Base-by-base conservation (phyloP, 2,888 invertebrate genomes). In the Trissonchulus sp. region DNA sequence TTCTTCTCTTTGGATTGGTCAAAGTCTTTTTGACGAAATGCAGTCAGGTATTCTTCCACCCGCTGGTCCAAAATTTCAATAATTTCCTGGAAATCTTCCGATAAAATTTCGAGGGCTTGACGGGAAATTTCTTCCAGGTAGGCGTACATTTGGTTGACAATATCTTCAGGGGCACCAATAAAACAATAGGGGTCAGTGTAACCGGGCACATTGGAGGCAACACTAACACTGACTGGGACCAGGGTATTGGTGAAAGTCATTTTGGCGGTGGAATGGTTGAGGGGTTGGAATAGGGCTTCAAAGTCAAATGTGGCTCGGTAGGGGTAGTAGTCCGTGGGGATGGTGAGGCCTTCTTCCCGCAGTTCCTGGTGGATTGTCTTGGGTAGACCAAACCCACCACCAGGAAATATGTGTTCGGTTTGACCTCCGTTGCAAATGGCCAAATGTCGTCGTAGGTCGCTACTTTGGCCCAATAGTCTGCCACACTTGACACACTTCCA, bases 121-220 rank as follows among this genome's bases (percentile, higher is more conserved):
- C 23, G 8, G 48, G 8, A 30, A 15, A 69, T 30, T 18, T 69
- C 33, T 33, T 69, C 35, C 15, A 69, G 35, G 33, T 30, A 15
- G 8, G 8, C 2, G n/a, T 33, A 18, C 15, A 33, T 30, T 18
- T 69, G 35, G 18, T 3, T 23, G 8, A 48, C 48, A 48, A 48
- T 48, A 48, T 48, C 33, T 33, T 18, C 8, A 15, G 33, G 35
- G 8, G 8, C 3, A 15, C 18, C 69, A 34, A 18, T 34, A 34
- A 33, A 69, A n/a, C 69, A 69, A 8, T 15, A 8, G 8, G 69
- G 48, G 8, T 48, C 30, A 3, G 2, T 8, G 33, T 30, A 69
- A 8, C 69, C 69, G 3, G 69, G 69, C 8, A 69, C 69, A 34
- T 69, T 69, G 2, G 69, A 15, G 33, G 31, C 35, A 15, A 69